Base-by-base conservation (phyloP, 2,113 vertebrate species). In the Xenopus tropicalis region DNA sequence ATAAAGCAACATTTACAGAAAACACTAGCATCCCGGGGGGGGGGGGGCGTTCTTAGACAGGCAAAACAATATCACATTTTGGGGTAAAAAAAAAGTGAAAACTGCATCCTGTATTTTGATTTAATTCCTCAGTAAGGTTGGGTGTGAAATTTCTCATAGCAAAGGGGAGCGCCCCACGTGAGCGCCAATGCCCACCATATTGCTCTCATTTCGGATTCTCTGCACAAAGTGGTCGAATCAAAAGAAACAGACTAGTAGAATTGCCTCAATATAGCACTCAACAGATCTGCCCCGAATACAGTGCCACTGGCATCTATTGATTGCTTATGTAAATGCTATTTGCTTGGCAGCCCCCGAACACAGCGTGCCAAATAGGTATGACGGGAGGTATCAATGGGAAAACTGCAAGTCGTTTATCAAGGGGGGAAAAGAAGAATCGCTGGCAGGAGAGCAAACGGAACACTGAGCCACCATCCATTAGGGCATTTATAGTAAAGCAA, bases 401-500 rank as follows among this genome's bases (percentile, higher is more conserved):
- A 21, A 24, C 57, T 23, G 12, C 11, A 5, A 57, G 14, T 57
- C 54, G 16, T 20, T 59, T 59, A 23, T 14, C 44, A 5, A 23
- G 11, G 22, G 21, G 17, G 46, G 22, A 42, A 44, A 21, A 14
- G 11, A 22, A 4, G 37, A 66, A 66, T 21, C 14, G 12, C 19
- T 65, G 37, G n/a, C 63, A 7, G 11, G 7, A 46, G 16, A 43
- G 63, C 37, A 43, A 66, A 48, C n/a, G 44, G 1, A 48, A 48
- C 5, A 12, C 46, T 8, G 3, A 48, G 46, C 46, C 64, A 4
- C 11, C 23, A 25, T 52, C 48, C 46, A 54, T 67, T 67, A 52
- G 66, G 48, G 14, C 20, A 52, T 54, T 59, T 59, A 59, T 23
- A 59, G 57, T 54, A 67, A 23, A 54, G 46, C 16, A 54, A 52